Base-by-base conservation (phyloP, 2,888 invertebrate genomes). In the Lordiphosa andalusiaca region DNA sequence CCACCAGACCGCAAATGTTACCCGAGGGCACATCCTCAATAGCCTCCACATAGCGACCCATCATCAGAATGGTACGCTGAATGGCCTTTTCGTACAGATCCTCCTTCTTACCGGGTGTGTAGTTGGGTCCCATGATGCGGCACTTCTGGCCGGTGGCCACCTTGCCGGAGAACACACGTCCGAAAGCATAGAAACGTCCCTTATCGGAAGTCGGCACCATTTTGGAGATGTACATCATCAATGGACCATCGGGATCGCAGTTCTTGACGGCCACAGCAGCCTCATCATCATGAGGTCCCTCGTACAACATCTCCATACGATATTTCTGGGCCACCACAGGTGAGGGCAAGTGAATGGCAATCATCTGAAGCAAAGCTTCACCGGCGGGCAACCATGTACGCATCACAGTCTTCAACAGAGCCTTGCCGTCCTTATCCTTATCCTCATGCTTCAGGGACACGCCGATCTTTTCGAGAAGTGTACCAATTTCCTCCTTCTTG, bases 141-240 rank as follows among this genome's bases (percentile, higher is more conserved):
- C 97, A 98, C 91, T 97, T 97, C 92, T 94, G 93, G 57, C 97
- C 97, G 55, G 97, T 97, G 73, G 94, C 91, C 6, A 95, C 94
- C 90, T 95, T 97, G 86, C 99, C 99, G 77, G 99, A 96, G 93
- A 99, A 99, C 30, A 99, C 99, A 91, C 99, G 98, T 49, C 99
- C 99, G 90, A 99, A 99, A 64, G 99, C 99, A 91, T 98, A 99
- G 94, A 99, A 99, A 89, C 99, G 95, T 67, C 99, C 99, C 92
- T 99, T 99, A 91, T 99, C 99, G 10, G 97, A 95, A 12, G 99
- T 99, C 75, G 99, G 99, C 90, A 99, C 99, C 99, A 99, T 99
- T 91, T 99, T 99, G 48, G 98, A 98, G 76, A 99, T 93, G 93
- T 99, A 99, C 99, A 99, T 99, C 98, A 99, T 99, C 59, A 99